Evolutionary conservation across 2,797 vertebrate species (phyloP), one percentile per base, ranked within the genome.

Genomic region (Botia kubotai): DNA sequence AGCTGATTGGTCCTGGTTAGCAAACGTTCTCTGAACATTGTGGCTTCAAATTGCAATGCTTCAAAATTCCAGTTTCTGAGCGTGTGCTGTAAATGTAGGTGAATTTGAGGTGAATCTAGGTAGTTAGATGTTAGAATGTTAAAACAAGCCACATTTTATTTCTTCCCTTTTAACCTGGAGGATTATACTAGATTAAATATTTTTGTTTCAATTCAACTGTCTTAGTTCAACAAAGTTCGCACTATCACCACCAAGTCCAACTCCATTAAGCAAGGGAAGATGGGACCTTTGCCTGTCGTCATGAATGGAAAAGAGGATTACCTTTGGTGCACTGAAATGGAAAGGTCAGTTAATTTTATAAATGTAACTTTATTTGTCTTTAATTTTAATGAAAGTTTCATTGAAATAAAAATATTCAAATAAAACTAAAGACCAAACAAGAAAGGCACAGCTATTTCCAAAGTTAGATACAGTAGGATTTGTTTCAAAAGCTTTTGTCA

Each of bases 271-370:
- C 94, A 94, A 81, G 93, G 93, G 46, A 95, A 95, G 86, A 83
- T 50, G 46, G 93, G 92, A 0, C 87, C 90, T 0, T 91, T 94
- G 0, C 94, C 94, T 0, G 94, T 95, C 71, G 36, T 23, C 75
- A 94, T 94, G 93, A 94, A 94, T 2, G 93, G 92, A 73, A 93
- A 93, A 62, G 94, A 95, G 48, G 94, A 95, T 84, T 92, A 93
- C 77, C 89, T 95, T 83, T 95, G 94, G 94, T 93, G 92, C 81
- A 94, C 93, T 0, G 94, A 95, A 72, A 90, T 95, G 82, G 94
- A 95, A 81, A 92, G 90, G 94, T 95, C 85, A 92, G 87, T 10
- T 58, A 52, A 46, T 10, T 13, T 4, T 39, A 23, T 33, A 29
- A 16, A 53, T 53, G 16, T 5, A 53, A 53, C 12, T 53, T 53